Evolutionary conservation across 2,888 invertebrate species (phyloP), one percentile per base, ranked within the genome.

Genomic region (Lithophane semibrunnea): DNA sequence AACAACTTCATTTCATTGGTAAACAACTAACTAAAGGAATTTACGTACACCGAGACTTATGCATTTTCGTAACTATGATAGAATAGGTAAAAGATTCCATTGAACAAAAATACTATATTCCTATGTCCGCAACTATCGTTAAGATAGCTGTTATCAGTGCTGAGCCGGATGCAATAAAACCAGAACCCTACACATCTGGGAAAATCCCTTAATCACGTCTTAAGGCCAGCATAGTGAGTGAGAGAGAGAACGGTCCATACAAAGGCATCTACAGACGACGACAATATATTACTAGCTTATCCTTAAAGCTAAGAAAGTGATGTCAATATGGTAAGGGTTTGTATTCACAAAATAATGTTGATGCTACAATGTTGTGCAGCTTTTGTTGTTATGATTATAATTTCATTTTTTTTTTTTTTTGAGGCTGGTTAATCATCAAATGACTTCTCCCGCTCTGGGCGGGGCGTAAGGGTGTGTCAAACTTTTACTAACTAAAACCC

Each of bases 201-300:
- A 8, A n/a, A 71, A 67, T 81, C 80, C 80, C 58, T 82, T 80
- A 71, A 80, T 80, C 82, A 54, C 70, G 66, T 69, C 70, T 76
- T 67, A 76, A 44, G 58, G 42, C 42, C 3, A 10, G 37, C 52
- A 13, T 47, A 54, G 54, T 61, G 7, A 54, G 54, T 61, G 7
- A 29, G 60, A n/a, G 78, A 49, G n/a, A 73, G 18, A 61, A 47
- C 54, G 54, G 5, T 8, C 8, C 47, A 7, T 7, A 54, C n/a
- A 18, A n/a, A 24, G 58, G 24, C 4, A 5, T 8, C 47, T 66
- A 49, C 24, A 24, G n/a, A 44, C 52, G 52, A 47, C 21, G 52
- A 52, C 60, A 18, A 73, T 79, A 73, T 61, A 80, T 80, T 66
- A 66, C 66, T 10, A 54, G 54, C 65, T 80, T 61, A 80, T 60